These are phyloP conservation scores for Leucozona laternaria DNA, from an alignment of 2,888 invertebrate genomes.

Conservation along the genomic window DNA sequence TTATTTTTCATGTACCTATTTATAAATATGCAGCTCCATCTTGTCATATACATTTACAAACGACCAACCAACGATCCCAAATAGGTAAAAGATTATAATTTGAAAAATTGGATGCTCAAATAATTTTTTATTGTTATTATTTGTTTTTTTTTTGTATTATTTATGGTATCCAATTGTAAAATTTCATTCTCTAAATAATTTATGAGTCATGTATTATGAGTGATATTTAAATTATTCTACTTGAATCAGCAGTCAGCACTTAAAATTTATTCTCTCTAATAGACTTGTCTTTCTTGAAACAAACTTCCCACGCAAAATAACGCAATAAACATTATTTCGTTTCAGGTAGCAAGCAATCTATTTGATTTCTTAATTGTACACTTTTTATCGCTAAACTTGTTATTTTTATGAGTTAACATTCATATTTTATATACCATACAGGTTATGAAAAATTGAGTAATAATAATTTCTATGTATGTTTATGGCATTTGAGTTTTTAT, in stretches of 20 bases:
- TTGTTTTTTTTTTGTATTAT: too few relatives aligned
- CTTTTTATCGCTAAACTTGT: neutral
- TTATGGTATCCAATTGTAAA: neutral
- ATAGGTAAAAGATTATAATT: too few relatives aligned
- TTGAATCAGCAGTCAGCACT: neutral
- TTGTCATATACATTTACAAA: too few relatives aligned
- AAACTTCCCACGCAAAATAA: constrained; percentile 16
- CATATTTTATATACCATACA: neutral
- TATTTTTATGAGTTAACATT: constrained; percentile 8
- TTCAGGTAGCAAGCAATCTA: neutral
- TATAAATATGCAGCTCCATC: too few relatives aligned
- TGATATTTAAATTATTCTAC: neutral
- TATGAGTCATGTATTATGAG: constrained; percentile 2
- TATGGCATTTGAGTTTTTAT: neutral
- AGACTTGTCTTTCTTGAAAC: constrained; percentile 6
- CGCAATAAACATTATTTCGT: neutral
- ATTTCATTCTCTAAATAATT: neutral
- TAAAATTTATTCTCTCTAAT: neutral
- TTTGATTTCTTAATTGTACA: constrained; percentile 3
- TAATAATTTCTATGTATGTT: neutral
- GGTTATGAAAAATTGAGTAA: neutral
- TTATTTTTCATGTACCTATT: too few relatives aligned
- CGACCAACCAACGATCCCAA: too few relatives aligned
- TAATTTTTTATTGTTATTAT: too few relatives aligned
- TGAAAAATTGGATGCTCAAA: too few relatives aligned